Percentiles rank a stretch among this genome's conserved stretches.
phyloP scores from a whole-genome alignment of 1,140 invertebrate genomes.

The Rhagoletis zephyria region DNA sequence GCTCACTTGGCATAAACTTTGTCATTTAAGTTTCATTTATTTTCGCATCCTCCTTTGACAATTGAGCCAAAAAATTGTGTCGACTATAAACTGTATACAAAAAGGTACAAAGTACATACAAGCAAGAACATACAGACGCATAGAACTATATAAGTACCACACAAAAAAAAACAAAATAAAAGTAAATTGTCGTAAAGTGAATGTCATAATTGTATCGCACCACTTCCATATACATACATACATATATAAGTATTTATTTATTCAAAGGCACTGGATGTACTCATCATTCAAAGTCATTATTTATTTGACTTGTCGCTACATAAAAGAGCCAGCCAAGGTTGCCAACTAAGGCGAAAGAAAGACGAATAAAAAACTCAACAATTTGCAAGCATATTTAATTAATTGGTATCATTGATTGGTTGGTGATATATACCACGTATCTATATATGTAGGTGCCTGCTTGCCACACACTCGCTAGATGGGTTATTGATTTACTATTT shows the following conservation, averaged over 20 bases:
- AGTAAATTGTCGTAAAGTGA: conserved; percentile 28
- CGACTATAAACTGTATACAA: background rate
- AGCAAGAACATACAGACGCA: background rate
- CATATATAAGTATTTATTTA: background rate
- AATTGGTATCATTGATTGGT: conserved; percentile 33
- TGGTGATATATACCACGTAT: background rate
- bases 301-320: conserved; percentile 4
- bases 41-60: background rate
- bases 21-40: background rate
- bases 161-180: background rate
- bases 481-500: background rate
- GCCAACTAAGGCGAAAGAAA: background rate
- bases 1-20: background rate
- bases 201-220: conserved; percentile 46
- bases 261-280: conserved; percentile 32
- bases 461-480: background rate
- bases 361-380: background rate
- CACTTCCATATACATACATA: conserved; percentile 18
- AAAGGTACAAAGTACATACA: conserved; percentile 1
- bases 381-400: conserved; percentile 8
- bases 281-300: background rate
- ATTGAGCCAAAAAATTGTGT: background rate
- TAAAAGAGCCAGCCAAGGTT: conserved; percentile 42
- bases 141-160: background rate
- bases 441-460: background rate